Evolutionary conservation across 2,888 invertebrate genomes (phyloP), one percentile per base, ranked within the genome.

Genomic region (Opisthograptis luteolata): DNA sequence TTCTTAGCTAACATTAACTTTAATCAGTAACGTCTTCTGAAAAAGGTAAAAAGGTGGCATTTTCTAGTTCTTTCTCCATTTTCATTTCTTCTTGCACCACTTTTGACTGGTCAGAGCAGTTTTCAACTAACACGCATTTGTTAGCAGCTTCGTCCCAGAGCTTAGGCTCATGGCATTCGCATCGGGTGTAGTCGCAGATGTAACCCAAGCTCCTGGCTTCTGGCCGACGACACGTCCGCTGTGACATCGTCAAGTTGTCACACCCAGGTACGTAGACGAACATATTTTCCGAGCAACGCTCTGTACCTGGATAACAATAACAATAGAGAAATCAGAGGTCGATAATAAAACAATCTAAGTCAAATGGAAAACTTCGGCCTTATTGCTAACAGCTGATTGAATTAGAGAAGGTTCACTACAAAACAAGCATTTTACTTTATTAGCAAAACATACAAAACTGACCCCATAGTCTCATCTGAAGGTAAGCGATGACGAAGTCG

Each of bases 181-280:
- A 79, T 1, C 74, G 62, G 0, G 64, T 62, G 14, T 56, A 70
- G 54, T 79, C 77, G 34, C 76, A 78, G 6, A 61, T 32, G n/a
- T 55, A 8, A 1, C 72, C 69, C 7, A 76, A 12, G n/a, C 52
- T 45, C 2, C 54, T 60, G 0, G 64, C 37, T 2, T 42, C 14
- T 0, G 71, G 73, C 8, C 57, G 43, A 0, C 64, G 65, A 46
- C 79, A 79, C 0, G 78, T 76, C 0, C 64, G 60, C 54, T 68
- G 70, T 0, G 74, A 70, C 58, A 68, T 45, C 0, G 68, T 61
- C 0, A 48, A 40, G 9, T 60, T 57, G 0, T 57, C 51, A 40
- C 73, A 75, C 0, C 64, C 53, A 0, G 73, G 57, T 2, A 39
- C 47, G 51, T 73, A 75, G 0, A 64, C 53, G 5, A 57, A 48